Evolutionary conservation across 2,797 vertebrate species (phyloP).

Genomic region (Kryptolebias ocellatus): DNA sequence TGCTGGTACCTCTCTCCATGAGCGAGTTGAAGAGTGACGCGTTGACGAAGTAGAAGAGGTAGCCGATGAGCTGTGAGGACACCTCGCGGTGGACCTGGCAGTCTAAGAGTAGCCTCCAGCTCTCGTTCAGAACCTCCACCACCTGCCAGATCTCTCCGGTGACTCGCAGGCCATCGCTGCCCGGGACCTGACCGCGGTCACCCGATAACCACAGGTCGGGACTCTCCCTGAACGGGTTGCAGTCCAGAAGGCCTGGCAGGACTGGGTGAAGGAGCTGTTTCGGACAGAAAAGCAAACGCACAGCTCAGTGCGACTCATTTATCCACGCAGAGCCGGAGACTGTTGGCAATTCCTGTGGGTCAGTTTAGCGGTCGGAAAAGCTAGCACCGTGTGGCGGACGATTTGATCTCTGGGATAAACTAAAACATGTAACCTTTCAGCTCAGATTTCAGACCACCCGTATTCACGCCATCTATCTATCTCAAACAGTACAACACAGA

Average conservation of each 20-base stretch:
- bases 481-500: constrained; percentile 21
- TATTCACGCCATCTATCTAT: constrained; percentile 10
- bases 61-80: constrained; percentile 81
- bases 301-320: constrained; percentile 28
- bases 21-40: constrained; percentile 85
- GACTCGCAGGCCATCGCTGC: constrained; percentile 52
- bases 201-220: constrained; percentile 31
- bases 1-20: constrained; percentile 83
- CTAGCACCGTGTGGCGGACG: constrained; percentile 41
- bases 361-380: constrained; percentile 64
- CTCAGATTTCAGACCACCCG: constrained; percentile 66
- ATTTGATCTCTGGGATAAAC: constrained; percentile 51
- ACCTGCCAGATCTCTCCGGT: constrained; percentile 70
- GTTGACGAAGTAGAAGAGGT: constrained; percentile 86
- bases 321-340: constrained; percentile 29
- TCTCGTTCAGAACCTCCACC: constrained; percentile 71
- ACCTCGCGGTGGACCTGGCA: constrained; percentile 81
- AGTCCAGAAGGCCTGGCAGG: constrained; percentile 79
- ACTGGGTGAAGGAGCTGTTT: constrained; percentile 80
- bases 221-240: constrained; percentile 76
- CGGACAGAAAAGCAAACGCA: constrained; percentile 23
- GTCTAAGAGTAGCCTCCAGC: constrained; percentile 68
- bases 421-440: constrained; percentile 38
- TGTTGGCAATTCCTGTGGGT: constrained; percentile 61
- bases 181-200: constrained; percentile 43